Conservation (phyloP, 2,888 invertebrate genomes). For the Nowickia ferox region DNA sequence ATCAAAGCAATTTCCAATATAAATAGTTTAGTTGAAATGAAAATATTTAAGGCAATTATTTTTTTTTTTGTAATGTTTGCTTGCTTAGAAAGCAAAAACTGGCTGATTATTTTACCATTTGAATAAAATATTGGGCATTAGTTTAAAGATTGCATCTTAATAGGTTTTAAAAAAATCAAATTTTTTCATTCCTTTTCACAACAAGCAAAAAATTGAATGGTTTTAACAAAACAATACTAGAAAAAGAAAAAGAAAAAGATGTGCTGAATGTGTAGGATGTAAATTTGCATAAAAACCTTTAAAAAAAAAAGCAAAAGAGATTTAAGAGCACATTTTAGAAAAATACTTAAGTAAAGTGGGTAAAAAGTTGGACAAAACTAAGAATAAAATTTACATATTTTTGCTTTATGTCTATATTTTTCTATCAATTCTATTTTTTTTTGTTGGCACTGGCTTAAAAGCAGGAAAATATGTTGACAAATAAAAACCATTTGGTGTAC, state of each 20-base stretch:
- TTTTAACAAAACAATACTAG: conserved; percentile 44
- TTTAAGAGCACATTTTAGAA: conserved; percentile 62
- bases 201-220: conserved; percentile 61
- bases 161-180: conserved; percentile 29
- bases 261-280: conserved; percentile 16
- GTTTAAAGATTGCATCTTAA: conserved; percentile 52
- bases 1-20: background rate
- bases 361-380: conserved; percentile 60
- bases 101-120: conserved; percentile 22
- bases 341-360: conserved; percentile 67
- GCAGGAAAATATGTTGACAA: conserved; percentile 22
- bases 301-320: conserved; percentile 47
- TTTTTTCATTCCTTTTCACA: background rate
- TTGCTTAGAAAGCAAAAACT: background rate
- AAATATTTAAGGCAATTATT: background rate
- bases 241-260: conserved; percentile 13
- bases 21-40: conserved; percentile 1
- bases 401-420: conserved; percentile 43
- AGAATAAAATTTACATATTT: conserved; percentile 65
- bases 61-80: conserved; percentile 26
- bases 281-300: conserved; percentile 64
- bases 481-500: conserved; percentile 32
- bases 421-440: conserved; percentile 26
- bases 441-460: conserved; percentile 39
- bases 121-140: conserved; percentile 47